Percentiles rank a stretch among this genome's conserved stretches.
Conservation (phyloP, 2,888 invertebrate genomes). For the Yponomeuta sedellus region DNA sequence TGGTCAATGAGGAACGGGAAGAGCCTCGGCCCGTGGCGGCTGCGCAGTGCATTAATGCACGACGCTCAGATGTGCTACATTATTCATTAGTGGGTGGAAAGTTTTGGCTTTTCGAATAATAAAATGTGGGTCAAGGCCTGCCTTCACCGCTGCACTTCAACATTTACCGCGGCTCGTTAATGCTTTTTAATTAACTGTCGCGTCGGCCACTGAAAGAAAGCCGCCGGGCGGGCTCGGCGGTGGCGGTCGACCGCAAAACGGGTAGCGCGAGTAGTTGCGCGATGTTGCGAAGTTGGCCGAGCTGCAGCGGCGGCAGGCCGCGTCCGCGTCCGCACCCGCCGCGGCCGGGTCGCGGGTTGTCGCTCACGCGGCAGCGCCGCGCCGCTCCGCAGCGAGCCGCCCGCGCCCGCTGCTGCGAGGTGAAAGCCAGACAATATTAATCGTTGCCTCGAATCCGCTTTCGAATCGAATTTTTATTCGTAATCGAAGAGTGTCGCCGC, state of each 20-base stretch:
- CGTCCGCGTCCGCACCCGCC: not conserved
- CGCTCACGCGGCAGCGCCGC: slow-evolving; percentile 1
- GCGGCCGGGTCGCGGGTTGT: not conserved
- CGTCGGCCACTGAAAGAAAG: too few species aligned
- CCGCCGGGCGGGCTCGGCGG: slow-evolving; percentile 23
- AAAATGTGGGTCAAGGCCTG: slow-evolving; percentile 52
- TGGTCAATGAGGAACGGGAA: not conserved
- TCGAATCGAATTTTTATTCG: slow-evolving; percentile 67
- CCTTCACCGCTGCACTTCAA: slow-evolving; percentile 21
- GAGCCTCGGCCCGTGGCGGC: slow-evolving; percentile 15
- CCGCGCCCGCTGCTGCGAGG: slow-evolving; percentile 27
- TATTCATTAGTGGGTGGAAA: slow-evolving; percentile 52
- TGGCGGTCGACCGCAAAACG: too few species aligned
- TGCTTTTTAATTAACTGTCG: too few species aligned
- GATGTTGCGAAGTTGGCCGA: slow-evolving; percentile 29
- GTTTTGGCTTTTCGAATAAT: slow-evolving; percentile 45
- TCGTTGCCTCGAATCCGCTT: slow-evolving; percentile 67
- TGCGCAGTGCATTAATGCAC: too few species aligned
- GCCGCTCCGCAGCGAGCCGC: slow-evolving; percentile 14
- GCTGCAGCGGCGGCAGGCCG: slow-evolving; percentile 21
- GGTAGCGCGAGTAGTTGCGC: slow-evolving; percentile 25
- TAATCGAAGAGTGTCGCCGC: slow-evolving; percentile 45
- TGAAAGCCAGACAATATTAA: slow-evolving; percentile 63
- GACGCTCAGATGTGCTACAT: slow-evolving; percentile 33
- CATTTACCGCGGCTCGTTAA: not conserved